Evolutionary conservation across 2,888 invertebrate species (phyloP).

Genomic region (Hanleya hanleyi): DNA sequence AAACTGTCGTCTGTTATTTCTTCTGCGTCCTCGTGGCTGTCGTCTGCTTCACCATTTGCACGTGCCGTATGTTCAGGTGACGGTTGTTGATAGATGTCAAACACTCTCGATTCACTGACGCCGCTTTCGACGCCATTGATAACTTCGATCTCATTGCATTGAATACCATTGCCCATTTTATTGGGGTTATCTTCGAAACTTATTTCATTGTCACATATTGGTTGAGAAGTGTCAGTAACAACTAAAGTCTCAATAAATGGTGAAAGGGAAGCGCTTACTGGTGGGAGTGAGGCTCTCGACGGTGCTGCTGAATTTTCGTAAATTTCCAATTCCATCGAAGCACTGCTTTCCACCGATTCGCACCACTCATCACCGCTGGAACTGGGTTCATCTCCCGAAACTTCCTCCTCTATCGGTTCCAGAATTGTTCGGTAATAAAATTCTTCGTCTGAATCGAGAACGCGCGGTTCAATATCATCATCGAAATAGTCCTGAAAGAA

Average conservation of each 20-base stretch:
- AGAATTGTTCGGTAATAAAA: conserved; percentile 44
- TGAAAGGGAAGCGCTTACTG: neutral
- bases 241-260: neutral
- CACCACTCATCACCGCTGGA: conserved; percentile 24
- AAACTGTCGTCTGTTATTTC: conserved; percentile 22
- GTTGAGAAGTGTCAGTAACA: neutral
- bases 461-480: conserved; percentile 39
- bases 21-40: neutral
- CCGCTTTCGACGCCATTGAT: neutral
- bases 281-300: neutral
- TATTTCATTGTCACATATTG: neutral
- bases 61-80: conserved; percentile 2
- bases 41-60: neutral
- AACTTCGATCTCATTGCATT: neutral
- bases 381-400: conserved; percentile 47
- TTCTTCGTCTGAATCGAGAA: conserved; percentile 52
- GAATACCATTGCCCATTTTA: neutral
- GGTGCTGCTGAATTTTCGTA: neutral
- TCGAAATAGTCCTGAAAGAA: conserved; percentile 6
- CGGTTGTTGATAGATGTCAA: neutral
- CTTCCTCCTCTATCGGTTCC: conserved; percentile 65
- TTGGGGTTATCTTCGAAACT: neutral
- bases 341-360: neutral
- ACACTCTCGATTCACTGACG: neutral
- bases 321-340: neutral